Evolutionary conservation across 1,140 invertebrate species (phyloP), one percentile per base, ranked within the genome.

Genomic region (Drosophila pseudoobscura): DNA sequence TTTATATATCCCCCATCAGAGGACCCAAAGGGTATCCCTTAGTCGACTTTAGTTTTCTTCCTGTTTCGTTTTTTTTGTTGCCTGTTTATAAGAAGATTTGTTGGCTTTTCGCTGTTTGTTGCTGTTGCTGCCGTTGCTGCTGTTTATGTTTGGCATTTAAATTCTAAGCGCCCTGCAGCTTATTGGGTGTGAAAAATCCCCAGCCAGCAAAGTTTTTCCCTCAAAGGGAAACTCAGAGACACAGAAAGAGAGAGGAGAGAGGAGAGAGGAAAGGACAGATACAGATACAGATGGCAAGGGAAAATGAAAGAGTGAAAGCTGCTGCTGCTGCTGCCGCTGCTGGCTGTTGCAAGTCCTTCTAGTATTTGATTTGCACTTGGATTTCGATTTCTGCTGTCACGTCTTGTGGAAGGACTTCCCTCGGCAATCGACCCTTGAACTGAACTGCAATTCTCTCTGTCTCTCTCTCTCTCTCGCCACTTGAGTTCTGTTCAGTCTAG

Each of bases 61-160:
- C 17, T 17, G 22, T 11, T 3, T 2, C 6, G 17, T 11, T 0
- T 17, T 29, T 52, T 45, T 4, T 5, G 41, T 4, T 5, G 29
- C 39, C 22, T 69, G 39, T 46, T 43, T 52, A 56, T 51, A 49
- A 56, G 46, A 22, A 52, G 46, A 73, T 46, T 55, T 55, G 54
- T 56, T 43, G 20, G 54, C 49, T 59, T 39, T 39, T 39, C 35
- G 35, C 35, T 15, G 39, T 52, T 59, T 46, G 45, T 22, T 7
- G 13, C 44, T 45, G 13, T 9, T 51, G 29, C 47, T 51, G 39
- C 64, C 75, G 70, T 59, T 77, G 29, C 47, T 51, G 39, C 64
- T 78, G 70, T 59, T 77, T 85, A 77, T 69, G 58, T 50, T 72
- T 61, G 56, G 63, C 63, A 69, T 77, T 85, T 77, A 69, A 77